Percentiles rank a stretch among this genome's conserved stretches.
phyloP scores from a whole-genome alignment of 2,113 vertebrate species.

The Toxostoma redivivum region DNA sequence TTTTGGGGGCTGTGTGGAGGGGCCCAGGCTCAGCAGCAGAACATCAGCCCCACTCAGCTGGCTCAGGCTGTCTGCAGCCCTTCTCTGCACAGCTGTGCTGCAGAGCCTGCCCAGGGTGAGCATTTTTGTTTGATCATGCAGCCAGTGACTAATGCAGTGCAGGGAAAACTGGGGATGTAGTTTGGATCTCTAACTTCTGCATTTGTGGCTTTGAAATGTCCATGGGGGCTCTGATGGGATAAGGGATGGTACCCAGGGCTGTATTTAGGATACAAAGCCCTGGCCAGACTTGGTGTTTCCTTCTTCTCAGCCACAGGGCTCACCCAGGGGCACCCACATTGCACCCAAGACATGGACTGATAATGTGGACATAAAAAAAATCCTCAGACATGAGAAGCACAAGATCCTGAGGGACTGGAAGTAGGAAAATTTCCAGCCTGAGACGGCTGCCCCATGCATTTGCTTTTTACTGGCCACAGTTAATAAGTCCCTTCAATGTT shows the following conservation, averaged over 20 bases:
- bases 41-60: rapidly evolving
- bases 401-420: background rate
- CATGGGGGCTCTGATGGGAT: rapidly evolving
- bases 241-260: background rate
- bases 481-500: background rate
- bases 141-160: background rate
- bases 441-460: background rate
- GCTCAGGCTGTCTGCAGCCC: background rate
- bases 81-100: background rate
- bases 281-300: background rate
- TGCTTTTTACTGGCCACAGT: background rate
- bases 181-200: background rate
- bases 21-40: background rate
- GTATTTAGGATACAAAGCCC: background rate
- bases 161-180: background rate
- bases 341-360: background rate
- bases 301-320: background rate
- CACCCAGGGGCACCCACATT: background rate
- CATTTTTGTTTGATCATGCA: background rate
- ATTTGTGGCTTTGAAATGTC: background rate
- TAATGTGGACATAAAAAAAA: background rate
- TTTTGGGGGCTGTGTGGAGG: background rate
- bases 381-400: background rate
- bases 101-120: background rate
- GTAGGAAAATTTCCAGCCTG: background rate